Conservation (phyloP, 2,888 invertebrate species). For the Laothoe populi region DNA sequence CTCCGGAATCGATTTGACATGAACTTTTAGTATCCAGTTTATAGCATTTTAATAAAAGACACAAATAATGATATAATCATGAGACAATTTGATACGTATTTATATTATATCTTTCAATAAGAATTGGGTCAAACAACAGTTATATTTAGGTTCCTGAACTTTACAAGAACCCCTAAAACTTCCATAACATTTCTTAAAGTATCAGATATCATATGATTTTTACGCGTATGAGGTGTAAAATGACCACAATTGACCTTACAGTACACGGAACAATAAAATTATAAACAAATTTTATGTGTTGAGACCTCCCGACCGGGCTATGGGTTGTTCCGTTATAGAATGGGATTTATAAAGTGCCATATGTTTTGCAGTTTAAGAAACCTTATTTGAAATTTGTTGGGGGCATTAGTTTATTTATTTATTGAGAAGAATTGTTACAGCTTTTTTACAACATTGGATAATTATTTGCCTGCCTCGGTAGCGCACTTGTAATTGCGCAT, state of each 20-base stretch:
- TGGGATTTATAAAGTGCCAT: neutral
- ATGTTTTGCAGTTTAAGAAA: neutral
- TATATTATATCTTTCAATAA: neutral
- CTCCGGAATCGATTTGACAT: no score
- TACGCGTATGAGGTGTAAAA: slow-evolving; percentile 15
- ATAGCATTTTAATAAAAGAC: no score
- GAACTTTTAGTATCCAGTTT: no score
- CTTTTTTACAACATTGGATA: no score
- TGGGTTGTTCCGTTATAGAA: neutral
- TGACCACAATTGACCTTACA: neutral
- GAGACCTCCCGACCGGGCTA: neutral
- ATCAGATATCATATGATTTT: slow-evolving; percentile 13
- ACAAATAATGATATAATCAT: no score
- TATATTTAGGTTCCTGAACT: neutral
- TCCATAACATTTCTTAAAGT: neutral
- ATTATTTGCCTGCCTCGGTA: no score
- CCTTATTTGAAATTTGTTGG: neutral
- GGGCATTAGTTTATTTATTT: neutral
- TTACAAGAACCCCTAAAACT: no score
- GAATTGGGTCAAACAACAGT: slow-evolving; percentile 11
- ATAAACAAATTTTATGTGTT: slow-evolving; percentile 6
- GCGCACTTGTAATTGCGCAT: no score
- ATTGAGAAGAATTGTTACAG: no score
- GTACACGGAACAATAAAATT: slow-evolving; percentile 20
- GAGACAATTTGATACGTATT: neutral